phyloP scores from a whole-genome alignment of 1,140 invertebrate genomes.

The Dreissena polymorpha region DNA sequence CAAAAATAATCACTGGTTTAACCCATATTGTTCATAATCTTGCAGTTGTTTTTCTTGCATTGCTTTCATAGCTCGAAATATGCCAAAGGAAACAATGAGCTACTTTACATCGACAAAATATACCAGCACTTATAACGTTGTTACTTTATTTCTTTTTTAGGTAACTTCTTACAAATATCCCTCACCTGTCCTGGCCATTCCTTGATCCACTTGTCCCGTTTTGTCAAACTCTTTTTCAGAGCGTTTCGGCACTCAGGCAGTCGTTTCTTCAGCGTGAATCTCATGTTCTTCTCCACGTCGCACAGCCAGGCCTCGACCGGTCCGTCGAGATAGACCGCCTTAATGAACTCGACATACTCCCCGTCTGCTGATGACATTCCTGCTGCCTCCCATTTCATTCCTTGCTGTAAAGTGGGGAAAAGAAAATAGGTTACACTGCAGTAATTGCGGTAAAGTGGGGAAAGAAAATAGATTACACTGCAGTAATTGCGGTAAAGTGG shows the following conservation, averaged over 20 bases:
- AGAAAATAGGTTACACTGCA: neutral
- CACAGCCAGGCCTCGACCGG: slow-evolving; percentile 89
- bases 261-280: slow-evolving; percentile 77
- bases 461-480: too few species aligned
- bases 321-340: slow-evolving; percentile 86
- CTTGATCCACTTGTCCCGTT: slow-evolving; percentile 81
- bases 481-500: too few species aligned
- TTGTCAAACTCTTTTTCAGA: slow-evolving; percentile 78
- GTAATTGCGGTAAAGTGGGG: too few species aligned
- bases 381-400: slow-evolving; percentile 81
- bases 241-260: slow-evolving; percentile 78
- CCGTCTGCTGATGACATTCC: slow-evolving; percentile 91
- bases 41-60: too few species aligned
- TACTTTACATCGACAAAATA: too few species aligned
- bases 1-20: too few species aligned
- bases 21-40: too few species aligned
- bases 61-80: too few species aligned
- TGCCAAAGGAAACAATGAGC: too few species aligned
- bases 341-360: slow-evolving; percentile 88
- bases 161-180: too few species aligned
- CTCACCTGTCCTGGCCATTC: slow-evolving; percentile 80
- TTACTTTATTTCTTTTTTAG: too few species aligned
- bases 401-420: slow-evolving; percentile 62
- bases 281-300: slow-evolving; percentile 82
- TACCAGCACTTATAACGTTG: too few species aligned